Percentiles rank a stretch among this genome's conserved stretches.
Conservation (phyloP, 2,888 invertebrate species). For the Drosophila engyochracea region DNA sequence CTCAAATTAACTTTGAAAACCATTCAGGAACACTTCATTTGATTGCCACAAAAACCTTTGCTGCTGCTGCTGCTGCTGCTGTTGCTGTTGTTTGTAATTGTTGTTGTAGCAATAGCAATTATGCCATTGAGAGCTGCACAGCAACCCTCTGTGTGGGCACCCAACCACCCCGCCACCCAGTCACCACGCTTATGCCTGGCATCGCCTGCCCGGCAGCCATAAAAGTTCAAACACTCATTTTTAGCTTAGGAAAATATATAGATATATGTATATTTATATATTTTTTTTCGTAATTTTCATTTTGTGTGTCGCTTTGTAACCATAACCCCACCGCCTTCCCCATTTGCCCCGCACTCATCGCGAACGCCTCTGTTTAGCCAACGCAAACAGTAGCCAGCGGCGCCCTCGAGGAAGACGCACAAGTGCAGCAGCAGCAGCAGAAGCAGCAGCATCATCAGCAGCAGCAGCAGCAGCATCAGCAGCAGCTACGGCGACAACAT, state of each 20-base stretch:
- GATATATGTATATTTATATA: constrained; percentile 23
- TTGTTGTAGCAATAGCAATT: constrained; percentile 83
- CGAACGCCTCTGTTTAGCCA: constrained; percentile 64
- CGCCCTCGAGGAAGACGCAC: constrained; percentile 60
- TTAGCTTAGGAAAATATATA: constrained; percentile 73
- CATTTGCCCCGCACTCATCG: background rate
- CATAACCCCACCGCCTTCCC: background rate
- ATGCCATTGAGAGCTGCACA: constrained; percentile 75
- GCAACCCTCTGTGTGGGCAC: constrained; percentile 42
- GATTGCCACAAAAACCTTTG: constrained; percentile 81
- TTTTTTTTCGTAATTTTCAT: constrained; percentile 29
- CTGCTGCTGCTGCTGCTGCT: constrained; percentile 36
- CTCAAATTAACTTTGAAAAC: constrained; percentile 85
- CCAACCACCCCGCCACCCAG: constrained; percentile 1
- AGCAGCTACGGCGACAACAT: constrained; percentile 47
- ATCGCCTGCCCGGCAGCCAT: constrained; percentile 63
- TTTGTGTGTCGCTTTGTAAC: constrained; percentile 23
- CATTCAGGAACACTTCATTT: constrained; percentile 85
- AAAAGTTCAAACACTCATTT: constrained; percentile 83
- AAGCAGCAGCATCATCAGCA: constrained; percentile 52
- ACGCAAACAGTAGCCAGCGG: constrained; percentile 62
- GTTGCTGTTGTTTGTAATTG: constrained; percentile 74
- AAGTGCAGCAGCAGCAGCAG: constrained; percentile 63
- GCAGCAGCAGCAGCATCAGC: constrained; percentile 23
- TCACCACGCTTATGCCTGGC: background rate